Percentiles rank a stretch among this genome's conserved stretches.
Evolutionary conservation across 2,888 invertebrate genomes (phyloP).

Genomic region (Paralinhomoeus sp.): DNA sequence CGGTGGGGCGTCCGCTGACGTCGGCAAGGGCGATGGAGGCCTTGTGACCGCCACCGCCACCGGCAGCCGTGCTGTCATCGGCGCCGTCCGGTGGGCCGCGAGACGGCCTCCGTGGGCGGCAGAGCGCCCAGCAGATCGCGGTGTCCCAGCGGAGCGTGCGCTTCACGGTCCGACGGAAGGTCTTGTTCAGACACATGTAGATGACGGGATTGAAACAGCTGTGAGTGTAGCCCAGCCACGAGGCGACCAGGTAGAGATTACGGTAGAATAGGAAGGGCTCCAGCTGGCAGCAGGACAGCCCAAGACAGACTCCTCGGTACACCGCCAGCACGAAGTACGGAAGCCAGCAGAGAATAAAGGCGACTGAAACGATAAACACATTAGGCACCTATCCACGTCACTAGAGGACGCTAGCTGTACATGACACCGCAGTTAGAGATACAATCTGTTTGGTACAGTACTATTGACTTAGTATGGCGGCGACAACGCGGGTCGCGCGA

Average conservation of each 20-base stretch:
- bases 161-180: constrained; percentile 12
- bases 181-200: constrained; percentile 16
- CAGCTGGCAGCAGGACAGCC: not conserved
- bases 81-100: too few relatives aligned
- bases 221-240: constrained; percentile 14
- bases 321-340: constrained; percentile 14
- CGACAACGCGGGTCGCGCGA: constrained; percentile 14
- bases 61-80: too few relatives aligned
- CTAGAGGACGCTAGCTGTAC: too few relatives aligned
- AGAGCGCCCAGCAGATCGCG: too few relatives aligned
- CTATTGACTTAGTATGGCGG: constrained; percentile 13
- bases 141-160: not conserved
- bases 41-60: too few relatives aligned
- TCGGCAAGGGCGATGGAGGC: too few relatives aligned
- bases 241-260: constrained; percentile 5
- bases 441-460: not conserved
- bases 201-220: constrained; percentile 16
- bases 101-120: too few relatives aligned
- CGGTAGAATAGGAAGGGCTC: not conserved
- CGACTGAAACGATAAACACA: constrained; percentile 11
- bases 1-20: too few relatives aligned
- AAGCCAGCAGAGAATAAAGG: constrained; percentile 17
- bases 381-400: too few relatives aligned
- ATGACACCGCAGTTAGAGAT: too few relatives aligned
- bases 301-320: constrained; percentile 9